Conservation (phyloP, 1,140 invertebrate species). For the Diachasmimorpha longicaudata region DNA sequence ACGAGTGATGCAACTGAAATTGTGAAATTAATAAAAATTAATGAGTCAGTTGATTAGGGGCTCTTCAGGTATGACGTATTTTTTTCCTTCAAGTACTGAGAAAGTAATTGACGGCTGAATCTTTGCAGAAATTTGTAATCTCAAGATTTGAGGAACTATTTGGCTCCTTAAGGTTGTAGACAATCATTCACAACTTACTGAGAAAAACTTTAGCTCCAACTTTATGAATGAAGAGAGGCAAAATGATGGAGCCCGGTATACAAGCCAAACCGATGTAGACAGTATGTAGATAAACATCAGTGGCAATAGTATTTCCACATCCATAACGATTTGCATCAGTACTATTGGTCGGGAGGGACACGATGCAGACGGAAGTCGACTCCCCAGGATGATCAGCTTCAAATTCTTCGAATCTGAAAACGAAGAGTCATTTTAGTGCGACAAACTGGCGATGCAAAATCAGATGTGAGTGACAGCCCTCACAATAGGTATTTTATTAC, state of each 20-base stretch:
- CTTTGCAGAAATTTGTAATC: too few relatives aligned
- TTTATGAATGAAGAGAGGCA: conserved; percentile 75
- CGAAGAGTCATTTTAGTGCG: not conserved
- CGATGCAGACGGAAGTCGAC: conserved; percentile 74
- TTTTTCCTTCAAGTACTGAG: too few relatives aligned
- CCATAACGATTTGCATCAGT: conserved; percentile 52
- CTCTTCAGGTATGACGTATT: too few relatives aligned
- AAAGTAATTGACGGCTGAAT: too few relatives aligned
- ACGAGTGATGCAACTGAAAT: conserved; percentile 74
- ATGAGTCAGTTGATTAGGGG: conserved; percentile 13
- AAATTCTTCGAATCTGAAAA: conserved; percentile 74
- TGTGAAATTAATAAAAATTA: conserved; percentile 33
- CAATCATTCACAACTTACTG: conserved; percentile 61
- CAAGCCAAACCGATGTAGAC: conserved; percentile 76
- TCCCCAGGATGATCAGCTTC: conserved; percentile 68
- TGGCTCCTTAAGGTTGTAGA: conserved; percentile 17
- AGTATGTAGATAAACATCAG: conserved; percentile 74
- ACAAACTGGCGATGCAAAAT: too few relatives aligned
- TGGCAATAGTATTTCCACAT: conserved; percentile 59
- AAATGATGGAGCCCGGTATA: conserved; percentile 74
- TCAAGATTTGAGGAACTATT: not conserved
- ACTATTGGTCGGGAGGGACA: conserved; percentile 56
- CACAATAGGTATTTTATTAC: too few relatives aligned
- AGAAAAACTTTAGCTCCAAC: conserved; percentile 78
- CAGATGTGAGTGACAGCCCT: too few relatives aligned